These are phyloP conservation scores for Adelphocoris suturalis DNA, from an alignment of 2,888 invertebrate genomes.

Conservation along the genomic window DNA sequence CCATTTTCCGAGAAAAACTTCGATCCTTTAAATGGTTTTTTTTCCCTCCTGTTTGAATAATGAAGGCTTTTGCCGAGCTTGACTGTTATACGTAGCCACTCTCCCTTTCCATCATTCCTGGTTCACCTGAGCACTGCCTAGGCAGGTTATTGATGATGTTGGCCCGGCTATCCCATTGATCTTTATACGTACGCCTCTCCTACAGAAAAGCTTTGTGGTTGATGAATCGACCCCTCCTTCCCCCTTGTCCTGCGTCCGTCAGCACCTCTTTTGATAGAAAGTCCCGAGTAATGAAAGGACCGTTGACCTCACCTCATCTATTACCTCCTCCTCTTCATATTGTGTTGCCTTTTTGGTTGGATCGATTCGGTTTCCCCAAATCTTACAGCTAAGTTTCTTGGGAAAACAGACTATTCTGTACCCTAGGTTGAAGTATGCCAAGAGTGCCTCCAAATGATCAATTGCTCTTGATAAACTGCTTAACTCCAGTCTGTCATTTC, in stretches of 20 bases:
- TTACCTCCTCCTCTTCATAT: slow-evolving; percentile 41
- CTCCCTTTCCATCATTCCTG: slow-evolving; percentile 52
- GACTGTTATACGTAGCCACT: slow-evolving; percentile 42
- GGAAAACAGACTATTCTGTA: no score
- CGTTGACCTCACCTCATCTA: slow-evolving; percentile 46
- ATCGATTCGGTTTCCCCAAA: not conserved
- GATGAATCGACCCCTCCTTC: slow-evolving; percentile 19
- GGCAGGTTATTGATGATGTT: slow-evolving; percentile 49
- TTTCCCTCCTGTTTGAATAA: slow-evolving; percentile 17
- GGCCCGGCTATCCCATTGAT: slow-evolving; percentile 32
- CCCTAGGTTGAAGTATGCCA: no score
- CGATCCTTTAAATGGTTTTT: not conserved
- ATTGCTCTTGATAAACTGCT: no score
- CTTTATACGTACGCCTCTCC: slow-evolving; percentile 1
- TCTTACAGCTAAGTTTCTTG: no score
- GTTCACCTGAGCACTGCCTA: slow-evolving; percentile 38
- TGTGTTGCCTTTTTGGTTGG: slow-evolving; percentile 14
- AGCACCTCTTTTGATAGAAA: slow-evolving; percentile 35
- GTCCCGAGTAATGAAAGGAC: slow-evolving; percentile 36
- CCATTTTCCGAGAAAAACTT: not conserved
- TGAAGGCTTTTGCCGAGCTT: slow-evolving; percentile 14
- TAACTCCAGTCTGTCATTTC: no score
- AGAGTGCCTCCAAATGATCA: no score
- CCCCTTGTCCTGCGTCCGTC: not conserved
- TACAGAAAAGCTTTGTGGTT: slow-evolving; percentile 37